Evolutionary conservation across 2,888 invertebrate genomes (phyloP).

Genomic region (Oxyteleia sp.): DNA sequence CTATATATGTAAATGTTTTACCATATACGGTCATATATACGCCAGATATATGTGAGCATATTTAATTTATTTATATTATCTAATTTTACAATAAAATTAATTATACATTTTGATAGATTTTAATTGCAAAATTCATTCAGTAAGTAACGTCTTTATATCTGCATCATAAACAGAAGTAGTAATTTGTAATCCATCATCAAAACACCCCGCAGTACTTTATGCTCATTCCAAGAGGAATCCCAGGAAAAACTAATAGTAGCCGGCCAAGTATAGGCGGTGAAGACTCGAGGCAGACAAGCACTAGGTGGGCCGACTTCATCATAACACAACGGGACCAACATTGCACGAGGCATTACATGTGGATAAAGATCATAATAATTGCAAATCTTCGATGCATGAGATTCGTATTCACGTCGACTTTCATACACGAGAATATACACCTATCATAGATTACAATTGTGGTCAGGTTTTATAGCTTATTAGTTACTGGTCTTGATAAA

Average conservation of each 20-base stretch:
- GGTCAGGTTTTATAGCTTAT: conserved; percentile 28
- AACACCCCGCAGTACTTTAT: conserved; percentile 27
- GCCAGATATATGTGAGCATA: no score
- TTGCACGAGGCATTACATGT: conserved; percentile 20
- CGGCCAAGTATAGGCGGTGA: neutral
- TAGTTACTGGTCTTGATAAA: conserved; percentile 6
- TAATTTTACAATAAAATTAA: no score
- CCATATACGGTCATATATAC: no score
- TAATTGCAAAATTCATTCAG: conserved; percentile 9
- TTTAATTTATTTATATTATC: no score
- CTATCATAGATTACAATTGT: conserved; percentile 9
- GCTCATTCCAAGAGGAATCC: conserved; percentile 19
- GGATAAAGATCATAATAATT: conserved; percentile 32
- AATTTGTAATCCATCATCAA: conserved; percentile 35
- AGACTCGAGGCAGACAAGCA: conserved; percentile 20
- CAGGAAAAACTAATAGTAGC: conserved; percentile 43
- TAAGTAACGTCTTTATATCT: conserved; percentile 23
- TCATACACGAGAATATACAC: conserved; percentile 3
- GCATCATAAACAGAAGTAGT: neutral
- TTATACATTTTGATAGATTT: no score
- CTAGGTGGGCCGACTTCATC: conserved; percentile 51
- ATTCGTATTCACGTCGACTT: conserved; percentile 28
- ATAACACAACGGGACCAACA: conserved; percentile 17
- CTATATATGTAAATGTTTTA: no score
- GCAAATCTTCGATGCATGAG: conserved; percentile 41